Percentiles rank a stretch among this genome's conserved stretches.
Conservation (phyloP, 2,888 invertebrate species). For the Morpho achilles region DNA sequence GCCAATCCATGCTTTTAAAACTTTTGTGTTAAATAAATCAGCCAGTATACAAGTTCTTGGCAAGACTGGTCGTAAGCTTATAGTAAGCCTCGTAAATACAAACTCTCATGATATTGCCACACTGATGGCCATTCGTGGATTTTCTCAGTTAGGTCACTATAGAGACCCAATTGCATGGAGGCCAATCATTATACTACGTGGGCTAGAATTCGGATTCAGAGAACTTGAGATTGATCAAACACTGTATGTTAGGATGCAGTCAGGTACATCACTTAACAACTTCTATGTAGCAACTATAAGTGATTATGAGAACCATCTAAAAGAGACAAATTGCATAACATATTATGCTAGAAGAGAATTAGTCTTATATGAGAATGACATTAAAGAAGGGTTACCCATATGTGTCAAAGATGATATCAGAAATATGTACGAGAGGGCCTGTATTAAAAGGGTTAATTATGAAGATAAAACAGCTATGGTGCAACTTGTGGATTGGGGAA, state of each 20-base stretch:
- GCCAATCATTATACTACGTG: conserved; percentile 16
- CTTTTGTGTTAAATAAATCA: conserved; percentile 31
- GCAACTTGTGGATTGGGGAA: conserved; percentile 37
- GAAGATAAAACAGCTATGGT: conserved; percentile 26
- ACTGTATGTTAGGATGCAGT: conserved; percentile 32
- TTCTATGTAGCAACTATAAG: conserved; percentile 37
- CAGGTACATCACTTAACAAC: conserved; percentile 29
- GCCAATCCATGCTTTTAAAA: conserved; percentile 34
- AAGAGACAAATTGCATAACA: conserved; percentile 28
- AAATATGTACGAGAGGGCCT: conserved; percentile 34
- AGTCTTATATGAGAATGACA: conserved; percentile 22
- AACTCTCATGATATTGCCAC: conserved; percentile 39
- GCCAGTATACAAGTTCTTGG: conserved; percentile 32
- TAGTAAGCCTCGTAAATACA: conserved; percentile 34
- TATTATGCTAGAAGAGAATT: conserved; percentile 26
- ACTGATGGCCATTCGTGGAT: conserved; percentile 32
- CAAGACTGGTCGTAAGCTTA: conserved; percentile 23
- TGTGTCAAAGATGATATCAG: conserved; percentile 23
- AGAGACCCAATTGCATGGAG: conserved; percentile 20
- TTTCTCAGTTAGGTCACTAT: conserved; percentile 28
- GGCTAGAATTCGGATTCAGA: conserved; percentile 27
- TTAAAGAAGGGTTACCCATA: conserved; percentile 29
- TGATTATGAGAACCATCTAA: conserved; percentile 31
- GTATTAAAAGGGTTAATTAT: conserved; percentile 29
- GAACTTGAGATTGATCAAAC: conserved; percentile 26